Evolutionary conservation across 2,113 vertebrate genomes (phyloP), one percentile per base, ranked within the genome.

Genomic region (Rhabdomys dilectus): DNA sequence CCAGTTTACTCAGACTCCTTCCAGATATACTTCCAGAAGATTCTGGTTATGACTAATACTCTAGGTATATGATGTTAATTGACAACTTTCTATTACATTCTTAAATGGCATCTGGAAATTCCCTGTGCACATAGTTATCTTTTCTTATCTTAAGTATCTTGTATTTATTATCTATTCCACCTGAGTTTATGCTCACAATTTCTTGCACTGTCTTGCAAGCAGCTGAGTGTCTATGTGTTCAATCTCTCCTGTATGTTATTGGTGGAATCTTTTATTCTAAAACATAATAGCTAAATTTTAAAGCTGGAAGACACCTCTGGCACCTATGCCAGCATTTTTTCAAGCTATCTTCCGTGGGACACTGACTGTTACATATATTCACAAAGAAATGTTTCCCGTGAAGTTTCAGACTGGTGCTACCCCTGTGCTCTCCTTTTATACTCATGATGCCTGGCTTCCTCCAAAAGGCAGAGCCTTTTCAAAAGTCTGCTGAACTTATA

Each of bases 261-360:
- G 3, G 34, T 80, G 15, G 13, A 17, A 82, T 51, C 19, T 39
- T 26, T 58, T 58, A 85, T 19, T 56, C 56, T 73, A 70, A 95
- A 60, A 84, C 22, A 76, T 13, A 58, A 45, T 60, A 84, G 62
- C 34, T 70, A 22, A 77, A 88, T n/a, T 90, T 88, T 62, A 56
- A 88, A 92, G 19, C 29, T 53, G n/a, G 34, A n/a, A 36, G n/a
- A 29, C n/a, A 91, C 24, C 36, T 85, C 60, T 34, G 24, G 17
- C 21, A 80, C 34, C 31, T 77, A 53, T 24, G 53, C 42, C 24
- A 78, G n/a, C 80, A 24, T 84, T 88, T 91, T 91, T 84, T 22
- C 86, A 89, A 78, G 48, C 62, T 36, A 7, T 88, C 31, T 90
- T 93, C 75, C 22, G 95, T 84, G 51, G 48, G 89, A 93, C 45